These are phyloP conservation scores for Malaclemys terrapin DNA, from an alignment of 2,113 vertebrate species.

Conservation along the genomic window DNA sequence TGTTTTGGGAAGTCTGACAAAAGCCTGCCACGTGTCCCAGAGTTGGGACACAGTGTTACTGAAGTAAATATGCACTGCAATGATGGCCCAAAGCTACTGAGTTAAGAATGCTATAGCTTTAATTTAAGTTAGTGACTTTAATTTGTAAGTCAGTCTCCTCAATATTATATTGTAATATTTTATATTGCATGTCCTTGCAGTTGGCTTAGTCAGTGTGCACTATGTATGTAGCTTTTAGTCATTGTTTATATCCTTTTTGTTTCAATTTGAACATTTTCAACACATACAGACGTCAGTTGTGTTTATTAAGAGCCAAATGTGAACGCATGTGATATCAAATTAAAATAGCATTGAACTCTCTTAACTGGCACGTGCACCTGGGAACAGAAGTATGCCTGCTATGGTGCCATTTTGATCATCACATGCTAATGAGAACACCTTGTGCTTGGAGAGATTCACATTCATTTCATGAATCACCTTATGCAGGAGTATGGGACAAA, in stretches of 20 bases:
- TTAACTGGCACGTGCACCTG: background rate
- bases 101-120: background rate
- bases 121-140: background rate
- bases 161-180: too few species aligned
- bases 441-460: background rate
- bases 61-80: background rate
- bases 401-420: background rate
- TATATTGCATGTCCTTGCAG: too few species aligned
- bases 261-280: background rate
- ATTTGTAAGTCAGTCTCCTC: background rate
- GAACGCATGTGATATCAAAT: background rate
- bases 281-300: background rate
- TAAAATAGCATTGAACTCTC: background rate
- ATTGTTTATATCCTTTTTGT: background rate
- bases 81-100: background rate
- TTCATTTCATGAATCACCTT: background rate
- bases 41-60: background rate
- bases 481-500: background rate
- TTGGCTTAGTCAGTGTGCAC: background rate
- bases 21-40: rapidly evolving
- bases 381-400: background rate
- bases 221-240: background rate
- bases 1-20: background rate
- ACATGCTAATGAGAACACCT: background rate
- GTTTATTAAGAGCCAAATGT: background rate